Conservation (phyloP, 2,113 vertebrate species). For the Oryzias javanicus region DNA sequence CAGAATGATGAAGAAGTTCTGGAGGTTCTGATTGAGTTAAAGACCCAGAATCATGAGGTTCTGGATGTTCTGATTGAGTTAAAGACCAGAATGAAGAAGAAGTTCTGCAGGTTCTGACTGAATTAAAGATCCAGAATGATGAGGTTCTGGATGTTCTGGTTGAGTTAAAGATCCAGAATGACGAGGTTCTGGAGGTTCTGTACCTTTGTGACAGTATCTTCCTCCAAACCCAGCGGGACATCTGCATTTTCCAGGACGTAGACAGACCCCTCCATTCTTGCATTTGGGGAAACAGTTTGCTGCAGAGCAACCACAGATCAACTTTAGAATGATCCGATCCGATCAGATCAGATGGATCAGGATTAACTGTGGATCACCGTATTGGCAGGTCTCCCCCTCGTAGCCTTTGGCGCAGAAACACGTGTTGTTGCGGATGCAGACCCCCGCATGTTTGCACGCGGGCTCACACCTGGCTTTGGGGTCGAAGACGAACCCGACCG, state of each 20-base stretch:
- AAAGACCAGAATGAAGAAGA: no score
- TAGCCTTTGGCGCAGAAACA: slow-evolving; percentile 84
- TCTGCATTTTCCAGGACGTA: slow-evolving; percentile 85
- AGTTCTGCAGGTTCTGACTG: no score
- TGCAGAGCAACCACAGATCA: slow-evolving; percentile 27
- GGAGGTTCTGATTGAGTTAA: no score
- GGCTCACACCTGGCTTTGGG: slow-evolving; percentile 75
- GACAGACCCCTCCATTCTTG: slow-evolving; percentile 85
- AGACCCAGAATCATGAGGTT: no score
- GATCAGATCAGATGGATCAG: no score
- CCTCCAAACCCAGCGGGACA: slow-evolving; percentile 82
- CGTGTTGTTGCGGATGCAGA: slow-evolving; percentile 83
- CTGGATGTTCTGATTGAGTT: no score
- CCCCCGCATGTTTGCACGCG: slow-evolving; percentile 77
- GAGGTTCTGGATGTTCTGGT: no score
- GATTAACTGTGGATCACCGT: slow-evolving; percentile 71
- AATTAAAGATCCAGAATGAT: no score
- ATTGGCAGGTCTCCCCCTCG: slow-evolving; percentile 84
- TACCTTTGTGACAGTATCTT: slow-evolving; percentile 86
- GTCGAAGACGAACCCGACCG: slow-evolving; percentile 77
- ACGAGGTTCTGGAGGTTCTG: neutral
- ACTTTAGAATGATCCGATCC: no score
- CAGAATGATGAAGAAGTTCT: no score
- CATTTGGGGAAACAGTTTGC: slow-evolving; percentile 85
- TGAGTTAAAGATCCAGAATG: no score